phyloP scores from a whole-genome alignment of 2,797 vertebrate species.

The Ptychadena robeensis region DNA sequence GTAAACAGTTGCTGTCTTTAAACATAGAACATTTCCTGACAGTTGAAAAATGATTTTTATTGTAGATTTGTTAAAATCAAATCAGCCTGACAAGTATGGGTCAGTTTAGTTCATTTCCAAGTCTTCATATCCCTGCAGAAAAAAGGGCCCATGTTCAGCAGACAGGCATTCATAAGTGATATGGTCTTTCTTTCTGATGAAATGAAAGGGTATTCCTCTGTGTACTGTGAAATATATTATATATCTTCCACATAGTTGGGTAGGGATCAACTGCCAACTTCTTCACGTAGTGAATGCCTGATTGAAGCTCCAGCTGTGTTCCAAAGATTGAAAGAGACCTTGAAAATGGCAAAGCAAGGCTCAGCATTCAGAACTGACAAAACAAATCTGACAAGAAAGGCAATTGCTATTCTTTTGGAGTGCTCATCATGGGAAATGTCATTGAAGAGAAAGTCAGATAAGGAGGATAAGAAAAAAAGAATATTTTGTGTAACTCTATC shows the following conservation, averaged over 20 bases:
- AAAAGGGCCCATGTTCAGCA: conserved; percentile 72
- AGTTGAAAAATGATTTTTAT: conserved; percentile 63
- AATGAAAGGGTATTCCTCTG: conserved; percentile 71
- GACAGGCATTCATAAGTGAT: conserved; percentile 67
- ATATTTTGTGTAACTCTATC: conserved; percentile 61
- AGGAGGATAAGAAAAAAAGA: conserved; percentile 62
- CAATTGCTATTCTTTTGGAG: conserved; percentile 69
- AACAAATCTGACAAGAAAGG: conserved; percentile 72
- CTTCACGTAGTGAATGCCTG: conserved; percentile 73
- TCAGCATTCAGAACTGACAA: conserved; percentile 72
- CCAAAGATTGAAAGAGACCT: conserved; percentile 77
- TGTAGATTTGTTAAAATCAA: conserved; percentile 69
- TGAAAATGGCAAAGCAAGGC: conserved; percentile 75
- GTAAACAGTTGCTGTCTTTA: conserved; percentile 54
- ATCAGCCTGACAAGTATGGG: conserved; percentile 71
- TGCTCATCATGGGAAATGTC: conserved; percentile 68
- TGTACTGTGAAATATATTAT: conserved; percentile 69
- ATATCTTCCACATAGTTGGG: conserved; percentile 68
- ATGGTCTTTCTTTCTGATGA: conserved; percentile 66
- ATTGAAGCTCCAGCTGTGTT: conserved; percentile 76
- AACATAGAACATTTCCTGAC: conserved; percentile 54
- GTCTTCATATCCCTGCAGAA: conserved; percentile 69
- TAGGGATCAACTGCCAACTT: conserved; percentile 71
- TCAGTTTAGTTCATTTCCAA: conserved; percentile 70
- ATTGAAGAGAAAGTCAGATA: conserved; percentile 65